These are phyloP conservation scores for Trigoniulus corallinus DNA, from an alignment of 1,140 invertebrate genomes.

Conservation along the genomic window DNA sequence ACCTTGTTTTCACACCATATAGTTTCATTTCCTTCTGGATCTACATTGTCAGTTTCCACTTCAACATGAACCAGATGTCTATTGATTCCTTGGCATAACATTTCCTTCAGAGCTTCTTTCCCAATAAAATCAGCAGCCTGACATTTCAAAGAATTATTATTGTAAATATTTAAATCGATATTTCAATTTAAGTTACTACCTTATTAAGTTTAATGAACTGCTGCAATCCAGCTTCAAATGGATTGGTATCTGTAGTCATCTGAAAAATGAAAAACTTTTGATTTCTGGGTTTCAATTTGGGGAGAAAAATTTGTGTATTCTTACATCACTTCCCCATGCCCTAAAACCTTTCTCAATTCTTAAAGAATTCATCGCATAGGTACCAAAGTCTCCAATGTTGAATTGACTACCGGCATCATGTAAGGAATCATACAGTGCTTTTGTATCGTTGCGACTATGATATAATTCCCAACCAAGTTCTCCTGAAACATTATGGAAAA, in stretches of 20 bases:
- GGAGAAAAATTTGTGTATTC: neutral
- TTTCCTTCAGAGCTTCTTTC: slow-evolving; percentile 17
- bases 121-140: slow-evolving; percentile 21
- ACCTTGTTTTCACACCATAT: slow-evolving; percentile 15
- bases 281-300: neutral
- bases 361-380: slow-evolving; percentile 23
- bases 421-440: slow-evolving; percentile 19
- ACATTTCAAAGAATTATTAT: neutral
- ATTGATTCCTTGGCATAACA: slow-evolving; percentile 15
- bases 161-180: neutral
- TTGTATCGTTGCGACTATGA: slow-evolving; percentile 13
- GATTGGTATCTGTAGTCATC: slow-evolving; percentile 26
- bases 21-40: slow-evolving; percentile 19
- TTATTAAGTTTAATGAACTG: slow-evolving; percentile 23
- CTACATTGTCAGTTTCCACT: slow-evolving; percentile 20
- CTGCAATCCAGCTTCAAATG: slow-evolving; percentile 24
- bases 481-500: slow-evolving; percentile 12
- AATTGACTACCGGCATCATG: slow-evolving; percentile 17
- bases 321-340: slow-evolving; percentile 24
- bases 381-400: slow-evolving; percentile 24
- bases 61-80: slow-evolving; percentile 17
- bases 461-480: slow-evolving; percentile 30
- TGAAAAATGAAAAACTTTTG: slow-evolving; percentile 8
- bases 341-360: slow-evolving; percentile 27
- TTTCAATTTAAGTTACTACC: slow-evolving; percentile 7